Base-by-base conservation (phyloP, 2,888 invertebrate genomes). In the Volucella inanis region DNA sequence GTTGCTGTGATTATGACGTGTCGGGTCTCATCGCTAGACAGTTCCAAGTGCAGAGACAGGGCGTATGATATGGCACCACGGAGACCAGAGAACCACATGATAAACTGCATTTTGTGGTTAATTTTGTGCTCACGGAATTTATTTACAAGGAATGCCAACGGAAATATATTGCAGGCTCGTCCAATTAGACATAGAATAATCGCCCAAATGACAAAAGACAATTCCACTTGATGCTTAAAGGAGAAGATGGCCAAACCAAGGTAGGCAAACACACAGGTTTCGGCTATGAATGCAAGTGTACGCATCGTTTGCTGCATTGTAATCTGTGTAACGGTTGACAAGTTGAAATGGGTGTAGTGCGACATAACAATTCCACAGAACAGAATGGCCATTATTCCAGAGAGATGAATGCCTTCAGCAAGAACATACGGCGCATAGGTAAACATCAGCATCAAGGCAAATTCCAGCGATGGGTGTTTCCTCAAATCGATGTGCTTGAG, bases 281-380 rank as follows among this genome's bases (percentile, higher is more conserved):
- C 99, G 88, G 97, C 99, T 87, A 99, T 98, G 90, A 99, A 99
- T 2, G 99, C 97, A 79, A 99, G 93, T 0, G 99, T 99, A 89
- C 91, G 94, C 95, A 99, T 97, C 0, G 99, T 99, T 92, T 99
- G 99, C 91, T 99, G 99, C 96, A 99, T 99, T 3, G 99, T 99
- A 67, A 99, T 98, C 93, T 99, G 99, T 0, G 99, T 99, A 18
- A 99, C 97, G 0, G 99, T 99, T 0, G 99, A 99, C 54, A 99
- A 93, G 92, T 99, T 99, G 90, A 97, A 98, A 93, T 99, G 99
- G 12, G 99, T 99, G 92, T 99, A 99, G 92, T 99, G 99, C 0
- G 99, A 99, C 99, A 99, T 99, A 1, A 99, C 98, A 90, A 99
- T 98, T 8, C 99, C 99, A 93, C 98, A 98, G 92, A 99, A 99